Conservation (phyloP, 2,888 invertebrate genomes). For the Quadroppia sp. region DNA sequence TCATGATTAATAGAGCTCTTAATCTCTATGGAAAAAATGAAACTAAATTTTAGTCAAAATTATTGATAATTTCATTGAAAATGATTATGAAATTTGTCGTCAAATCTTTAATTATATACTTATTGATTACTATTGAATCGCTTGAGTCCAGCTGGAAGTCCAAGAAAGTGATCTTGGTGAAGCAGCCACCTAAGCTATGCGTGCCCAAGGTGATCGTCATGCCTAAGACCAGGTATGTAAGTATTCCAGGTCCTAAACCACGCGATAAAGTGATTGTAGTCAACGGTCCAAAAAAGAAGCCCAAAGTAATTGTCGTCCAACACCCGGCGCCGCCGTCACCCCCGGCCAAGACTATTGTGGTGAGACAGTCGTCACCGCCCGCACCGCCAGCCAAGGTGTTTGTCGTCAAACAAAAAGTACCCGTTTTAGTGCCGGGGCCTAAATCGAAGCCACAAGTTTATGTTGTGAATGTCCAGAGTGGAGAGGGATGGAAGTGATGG, state of each 20-base stretch:
- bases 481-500: constrained; percentile 16
- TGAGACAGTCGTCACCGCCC: constrained; percentile 1
- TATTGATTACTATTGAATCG: too few relatives aligned
- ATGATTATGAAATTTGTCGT: too few relatives aligned
- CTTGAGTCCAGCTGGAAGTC: too few relatives aligned
- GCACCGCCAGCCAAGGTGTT: constrained; percentile 2
- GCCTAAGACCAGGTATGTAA: constrained; percentile 5
- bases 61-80: too few relatives aligned
- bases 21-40: too few relatives aligned
- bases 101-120: too few relatives aligned
- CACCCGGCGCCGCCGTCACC: not conserved
- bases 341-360: constrained; percentile 20
- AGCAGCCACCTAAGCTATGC: not conserved
- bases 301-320: constrained; percentile 15
- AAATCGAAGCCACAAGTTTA: not conserved
- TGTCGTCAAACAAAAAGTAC: not conserved
- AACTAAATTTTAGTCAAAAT: too few relatives aligned
- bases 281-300: not conserved
- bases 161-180: not conserved
- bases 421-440: not conserved
- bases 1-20: too few relatives aligned
- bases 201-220: constrained; percentile 9
- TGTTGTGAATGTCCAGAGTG: not conserved
- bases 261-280: constrained; percentile 11
- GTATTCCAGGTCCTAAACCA: constrained; percentile 21